phyloP scores from a whole-genome alignment of 2,888 invertebrate genomes.

The Leucophenga montana region DNA sequence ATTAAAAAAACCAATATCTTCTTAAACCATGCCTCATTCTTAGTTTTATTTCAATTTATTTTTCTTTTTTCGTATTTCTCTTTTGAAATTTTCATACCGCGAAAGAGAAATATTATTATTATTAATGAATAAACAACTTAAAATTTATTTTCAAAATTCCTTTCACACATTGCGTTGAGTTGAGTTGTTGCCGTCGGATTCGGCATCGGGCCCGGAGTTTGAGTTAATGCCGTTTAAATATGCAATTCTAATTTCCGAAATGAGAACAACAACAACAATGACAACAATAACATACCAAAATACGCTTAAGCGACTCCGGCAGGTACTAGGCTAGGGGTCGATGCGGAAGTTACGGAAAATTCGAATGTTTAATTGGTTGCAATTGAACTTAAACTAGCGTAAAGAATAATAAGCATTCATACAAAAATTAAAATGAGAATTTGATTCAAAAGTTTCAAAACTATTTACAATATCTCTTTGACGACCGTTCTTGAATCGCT shows the following conservation, averaged over 20 bases:
- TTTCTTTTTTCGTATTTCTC: no score
- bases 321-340: neutral
- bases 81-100: no score
- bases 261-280: constrained; percentile 35
- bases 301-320: neutral
- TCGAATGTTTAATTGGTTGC: constrained; percentile 63
- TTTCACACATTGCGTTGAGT: no score
- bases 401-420: constrained; percentile 49
- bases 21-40: no score
- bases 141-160: neutral
- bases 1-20: no score
- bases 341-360: constrained; percentile 18
- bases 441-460: constrained; percentile 35
- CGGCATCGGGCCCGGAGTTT: no score
- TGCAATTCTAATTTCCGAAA: constrained; percentile 69
- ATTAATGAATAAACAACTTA: constrained; percentile 4
- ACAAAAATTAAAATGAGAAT: constrained; percentile 7
- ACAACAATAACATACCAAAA: constrained; percentile 4
- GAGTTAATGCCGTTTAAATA: constrained; percentile 52
- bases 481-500: no score
- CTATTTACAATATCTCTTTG: no score
- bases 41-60: no score
- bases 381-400: constrained; percentile 67
- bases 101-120: neutral
- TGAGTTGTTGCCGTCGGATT: no score